Conservation (phyloP, 2,797 vertebrate genomes). For the Trematomus bernacchii region DNA sequence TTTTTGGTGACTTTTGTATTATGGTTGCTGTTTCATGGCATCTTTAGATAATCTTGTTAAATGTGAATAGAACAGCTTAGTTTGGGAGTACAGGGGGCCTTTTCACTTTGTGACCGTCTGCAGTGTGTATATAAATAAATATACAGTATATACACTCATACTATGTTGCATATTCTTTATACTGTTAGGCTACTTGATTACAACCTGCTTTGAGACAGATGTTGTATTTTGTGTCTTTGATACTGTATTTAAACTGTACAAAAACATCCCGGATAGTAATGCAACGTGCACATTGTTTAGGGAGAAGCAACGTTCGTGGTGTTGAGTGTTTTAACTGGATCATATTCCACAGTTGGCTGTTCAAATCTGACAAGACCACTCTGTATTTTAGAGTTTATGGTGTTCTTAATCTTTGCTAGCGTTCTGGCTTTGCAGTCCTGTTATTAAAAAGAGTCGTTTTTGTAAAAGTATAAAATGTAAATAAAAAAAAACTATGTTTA, state of each 20-base stretch:
- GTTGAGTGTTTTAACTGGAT: slow-evolving; percentile 80
- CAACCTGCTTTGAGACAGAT: slow-evolving; percentile 88
- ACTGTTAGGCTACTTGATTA: slow-evolving; percentile 82
- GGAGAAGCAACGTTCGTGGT: slow-evolving; percentile 69
- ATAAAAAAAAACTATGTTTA: slow-evolving; percentile 68
- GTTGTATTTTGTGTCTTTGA: slow-evolving; percentile 95
- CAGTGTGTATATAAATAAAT: slow-evolving; percentile 91
- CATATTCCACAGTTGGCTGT: slow-evolving; percentile 69
- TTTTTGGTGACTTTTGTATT: slow-evolving; percentile 92
- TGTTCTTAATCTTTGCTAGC: slow-evolving; percentile 77
- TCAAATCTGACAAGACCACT: slow-evolving; percentile 68
- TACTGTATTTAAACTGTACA: slow-evolving; percentile 88
- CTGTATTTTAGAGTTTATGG: slow-evolving; percentile 70
- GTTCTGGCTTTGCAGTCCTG: slow-evolving; percentile 80
- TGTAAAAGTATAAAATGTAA: slow-evolving; percentile 80
- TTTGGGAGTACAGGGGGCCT: slow-evolving; percentile 85
- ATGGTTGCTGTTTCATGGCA: slow-evolving; percentile 84
- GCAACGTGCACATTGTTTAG: slow-evolving; percentile 63
- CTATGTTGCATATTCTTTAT: slow-evolving; percentile 92
- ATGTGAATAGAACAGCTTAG: slow-evolving; percentile 92
- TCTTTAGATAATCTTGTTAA: slow-evolving; percentile 94
- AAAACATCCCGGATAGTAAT: slow-evolving; percentile 68
- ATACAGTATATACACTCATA: slow-evolving; percentile 80
- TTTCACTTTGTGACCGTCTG: slow-evolving; percentile 92
- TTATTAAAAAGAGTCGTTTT: slow-evolving; percentile 72